phyloP scores from a whole-genome alignment of 2,113 vertebrate species.

The Eonycteris spelaea region DNA sequence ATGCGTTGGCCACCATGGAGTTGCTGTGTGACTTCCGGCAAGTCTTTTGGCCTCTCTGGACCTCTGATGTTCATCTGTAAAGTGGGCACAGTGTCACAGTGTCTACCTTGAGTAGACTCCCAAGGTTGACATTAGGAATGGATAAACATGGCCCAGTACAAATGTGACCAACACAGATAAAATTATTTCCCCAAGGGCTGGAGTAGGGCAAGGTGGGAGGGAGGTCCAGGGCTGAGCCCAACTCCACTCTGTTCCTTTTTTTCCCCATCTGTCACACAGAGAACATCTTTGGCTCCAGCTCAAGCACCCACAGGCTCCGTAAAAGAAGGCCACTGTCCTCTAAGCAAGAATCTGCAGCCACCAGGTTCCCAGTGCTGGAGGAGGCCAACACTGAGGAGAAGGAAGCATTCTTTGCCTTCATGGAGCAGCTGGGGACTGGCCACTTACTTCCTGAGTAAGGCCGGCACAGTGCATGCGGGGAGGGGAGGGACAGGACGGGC shows the following conservation, averaged over 20 bases:
- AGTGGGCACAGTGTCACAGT: not conserved
- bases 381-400: conserved; percentile 63
- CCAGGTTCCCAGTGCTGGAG: not conserved
- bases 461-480: fast-evolving
- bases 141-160: not conserved
- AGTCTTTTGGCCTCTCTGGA: not conserved
- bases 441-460: conserved; percentile 78
- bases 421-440: conserved; percentile 78
- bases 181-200: not conserved
- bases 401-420: conserved; percentile 75
- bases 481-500: not conserved
- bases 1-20: not conserved
- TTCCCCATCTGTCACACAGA: not conserved
- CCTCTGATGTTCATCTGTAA: not conserved
- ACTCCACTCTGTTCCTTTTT: not conserved
- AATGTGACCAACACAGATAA: not conserved
- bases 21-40: not conserved
- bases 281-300: conserved; percentile 69
- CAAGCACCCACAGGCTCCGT: conserved; percentile 8
- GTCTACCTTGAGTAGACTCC: not conserved
- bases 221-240: not conserved
- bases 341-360: not conserved
- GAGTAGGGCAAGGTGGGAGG: not conserved
- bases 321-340: conserved; percentile 51
- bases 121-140: fast-evolving